Evolutionary conservation across 1,140 invertebrate species (phyloP), one percentile per base, ranked within the genome.

Genomic region (Asbolus verrucosus): DNA sequence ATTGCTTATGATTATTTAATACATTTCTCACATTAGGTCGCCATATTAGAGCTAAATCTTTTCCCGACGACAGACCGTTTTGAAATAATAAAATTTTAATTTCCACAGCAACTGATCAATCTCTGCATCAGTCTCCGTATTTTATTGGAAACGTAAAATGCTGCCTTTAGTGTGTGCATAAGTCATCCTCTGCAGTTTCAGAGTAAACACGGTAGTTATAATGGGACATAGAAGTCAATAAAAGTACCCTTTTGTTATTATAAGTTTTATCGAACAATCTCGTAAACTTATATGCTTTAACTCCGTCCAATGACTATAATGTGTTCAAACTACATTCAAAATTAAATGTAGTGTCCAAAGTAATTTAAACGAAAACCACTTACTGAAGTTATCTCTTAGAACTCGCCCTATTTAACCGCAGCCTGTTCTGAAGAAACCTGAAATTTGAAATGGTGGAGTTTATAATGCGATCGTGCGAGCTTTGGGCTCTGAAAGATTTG

Each of bases 191-290:
- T 24, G 19, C 21, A 13, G 46, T 54, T 24, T 13, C 3, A 27
- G 18, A 19, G 46, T 54, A 54, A 54, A 54, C 46, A 54, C 18
- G 21, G 46, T 54, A 54, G 46, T 54, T 54, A 54, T 54, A 54
- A 54, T 24, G 11, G 46, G 19, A 54, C 5, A 36, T 54, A 54
- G 18, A 54, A 54, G 21, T 54, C 46, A 24, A 54, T 54, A 54
- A 54, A 54, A 54, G 46, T 54, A 54, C 24, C 27, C 46, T 21
- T 54, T 54, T 54, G 21, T 54, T 54, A 54, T 54, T 54, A 54
- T 54, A 54, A 54, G 46, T 54, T 54, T 54, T 54, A 54, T 54
- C 46, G 46, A 13, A 21, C 21, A 54, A 54, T 54, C 46, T 54
- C 46, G 46, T 54, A 27, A 54, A 54, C 18, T 54, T 24, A 21